Evolutionary conservation across 2,888 invertebrate genomes (phyloP), one percentile per base, ranked within the genome.

Genomic region (Rhagium mordax): DNA sequence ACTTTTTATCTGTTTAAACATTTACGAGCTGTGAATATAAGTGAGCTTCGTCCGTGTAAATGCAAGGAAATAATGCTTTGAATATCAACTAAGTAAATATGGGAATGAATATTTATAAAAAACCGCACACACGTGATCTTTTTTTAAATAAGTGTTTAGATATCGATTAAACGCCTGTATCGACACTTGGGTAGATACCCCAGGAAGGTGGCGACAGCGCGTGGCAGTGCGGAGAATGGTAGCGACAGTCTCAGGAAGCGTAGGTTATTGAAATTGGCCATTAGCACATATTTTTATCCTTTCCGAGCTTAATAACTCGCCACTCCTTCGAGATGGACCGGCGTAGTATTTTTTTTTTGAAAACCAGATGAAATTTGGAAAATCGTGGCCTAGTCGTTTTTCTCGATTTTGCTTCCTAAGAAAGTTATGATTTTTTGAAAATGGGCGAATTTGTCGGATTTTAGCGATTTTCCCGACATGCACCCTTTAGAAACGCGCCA

Each of bases 61-160:
- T 65, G 33, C 65, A 65, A 51, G 33, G n/a, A 33, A 20, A 51
- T 33, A 41, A 33, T 29, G 65, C 6, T 65, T 53, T 53, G 65
- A 65, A 65, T 65, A 65, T 33, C 33, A 65, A 65, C 33, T 53
- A 65, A 20, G 53, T 18, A 53, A 65, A 65, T 65, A 65, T 65
- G 33, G 20, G 53, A 16, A 65, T 65, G 65, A 65, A 65, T 65
- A 65, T 65, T 65, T 65, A 65, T 65, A 65, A 53, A 64, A 53
- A 65, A 53, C 29, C 33, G 65, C 53, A 27, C 18, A 18, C 33
- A 65, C 65, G 65, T 65, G 65, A 65, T 33, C 27, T 18, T 29
- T 65, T 65, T 53, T 65, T 53, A 65, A 65, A 53, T 15, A 15
- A 29, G 18, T 49, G 18, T n/a, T 64, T 27, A 51, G 51, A 20